These are phyloP conservation scores for Lagopus muta DNA, from an alignment of 2,113 vertebrate genomes.

Conservation along the genomic window DNA sequence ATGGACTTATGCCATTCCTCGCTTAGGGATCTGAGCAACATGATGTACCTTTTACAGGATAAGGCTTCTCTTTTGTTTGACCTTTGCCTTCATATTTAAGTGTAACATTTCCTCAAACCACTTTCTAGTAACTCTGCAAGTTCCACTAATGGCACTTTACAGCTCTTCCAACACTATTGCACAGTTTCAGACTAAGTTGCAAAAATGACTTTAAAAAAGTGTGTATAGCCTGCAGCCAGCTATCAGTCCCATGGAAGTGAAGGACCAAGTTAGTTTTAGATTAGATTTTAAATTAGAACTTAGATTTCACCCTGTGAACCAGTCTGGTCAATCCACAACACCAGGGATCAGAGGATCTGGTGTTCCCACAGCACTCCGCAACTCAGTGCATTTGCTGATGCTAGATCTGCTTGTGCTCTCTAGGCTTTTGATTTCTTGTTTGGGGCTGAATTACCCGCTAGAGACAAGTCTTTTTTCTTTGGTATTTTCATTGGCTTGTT, in stretches of 20 bases:
- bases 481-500: accelerated
- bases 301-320: background rate
- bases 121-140: constrained; percentile 53
- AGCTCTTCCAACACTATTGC: background rate
- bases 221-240: background rate
- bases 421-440: background rate
- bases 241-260: accelerated
- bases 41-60: constrained; percentile 64
- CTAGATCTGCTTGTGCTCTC: background rate
- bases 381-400: background rate
- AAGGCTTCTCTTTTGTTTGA: constrained; percentile 71
- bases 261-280: background rate
- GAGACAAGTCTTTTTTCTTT: background rate
- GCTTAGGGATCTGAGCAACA: constrained; percentile 63
- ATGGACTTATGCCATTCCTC: constrained; percentile 71
- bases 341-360: too few species aligned
- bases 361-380: accelerated
- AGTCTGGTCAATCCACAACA: accelerated
- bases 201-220: background rate
- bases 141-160: background rate
- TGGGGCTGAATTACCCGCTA: background rate
- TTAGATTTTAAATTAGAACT: too few species aligned
- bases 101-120: constrained; percentile 73
- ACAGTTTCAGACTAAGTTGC: background rate
- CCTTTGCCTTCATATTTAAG: constrained; percentile 79